phyloP scores from a whole-genome alignment of 2,113 vertebrate species.

The Lagopus muta region DNA sequence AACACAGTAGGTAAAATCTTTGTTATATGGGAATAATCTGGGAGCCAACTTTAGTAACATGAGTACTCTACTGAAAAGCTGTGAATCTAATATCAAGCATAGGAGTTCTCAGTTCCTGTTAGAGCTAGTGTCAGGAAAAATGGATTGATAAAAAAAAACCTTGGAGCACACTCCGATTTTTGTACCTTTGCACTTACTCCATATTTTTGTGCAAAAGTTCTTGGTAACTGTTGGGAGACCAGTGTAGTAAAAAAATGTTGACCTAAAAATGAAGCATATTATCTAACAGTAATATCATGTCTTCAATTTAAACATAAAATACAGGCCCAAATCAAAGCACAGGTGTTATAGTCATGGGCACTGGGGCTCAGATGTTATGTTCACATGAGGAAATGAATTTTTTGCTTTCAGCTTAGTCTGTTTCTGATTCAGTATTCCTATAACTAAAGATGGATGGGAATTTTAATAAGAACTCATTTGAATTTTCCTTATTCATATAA shows the following conservation, averaged over 20 bases:
- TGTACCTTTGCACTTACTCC: neutral
- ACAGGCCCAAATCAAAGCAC: neutral
- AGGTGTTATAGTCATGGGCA: neutral
- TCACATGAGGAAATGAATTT: neutral
- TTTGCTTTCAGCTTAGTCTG: neutral
- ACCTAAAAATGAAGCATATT: neutral
- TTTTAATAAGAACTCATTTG: neutral
- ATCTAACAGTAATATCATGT: neutral
- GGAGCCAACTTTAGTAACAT: neutral
- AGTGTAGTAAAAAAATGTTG: neutral
- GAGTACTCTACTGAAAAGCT: neutral
- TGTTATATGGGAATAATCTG: neutral
- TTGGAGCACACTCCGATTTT: neutral
- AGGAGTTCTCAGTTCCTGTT: neutral
- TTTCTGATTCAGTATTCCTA: neutral
- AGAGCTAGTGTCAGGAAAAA: slow-evolving; percentile 13
- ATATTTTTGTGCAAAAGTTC: slow-evolving; percentile 21
- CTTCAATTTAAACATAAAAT: neutral
- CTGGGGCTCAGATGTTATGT: neutral
- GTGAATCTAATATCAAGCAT: neutral
- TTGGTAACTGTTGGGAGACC: neutral
- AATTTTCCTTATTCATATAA: neutral
- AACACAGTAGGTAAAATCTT: neutral
- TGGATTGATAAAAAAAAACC: slow-evolving; percentile 17
- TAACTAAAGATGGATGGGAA: neutral